These are phyloP conservation scores for Capromys pilorides DNA, from an alignment of 2,797 vertebrate species.

Conservation along the genomic window DNA sequence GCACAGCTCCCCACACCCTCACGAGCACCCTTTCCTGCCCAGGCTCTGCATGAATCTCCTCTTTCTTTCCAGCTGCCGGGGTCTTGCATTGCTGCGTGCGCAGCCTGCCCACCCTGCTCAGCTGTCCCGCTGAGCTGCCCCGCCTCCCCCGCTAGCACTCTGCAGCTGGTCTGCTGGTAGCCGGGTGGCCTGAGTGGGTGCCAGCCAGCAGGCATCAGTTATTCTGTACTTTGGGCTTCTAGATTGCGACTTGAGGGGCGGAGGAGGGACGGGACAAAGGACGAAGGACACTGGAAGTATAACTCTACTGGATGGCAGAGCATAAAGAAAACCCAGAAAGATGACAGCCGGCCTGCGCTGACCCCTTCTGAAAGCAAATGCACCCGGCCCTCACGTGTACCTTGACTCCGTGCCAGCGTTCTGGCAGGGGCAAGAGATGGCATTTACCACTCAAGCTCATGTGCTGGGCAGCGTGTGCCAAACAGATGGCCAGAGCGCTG, in stretches of 20 bases:
- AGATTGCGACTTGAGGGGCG: neutral
- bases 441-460: neutral
- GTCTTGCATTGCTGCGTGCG: neutral
- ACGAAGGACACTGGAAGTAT: neutral
- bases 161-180: neutral
- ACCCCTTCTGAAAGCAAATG: conserved; percentile 24
- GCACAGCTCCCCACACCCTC: neutral
- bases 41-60: neutral
- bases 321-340: neutral
- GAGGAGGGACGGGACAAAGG: neutral
- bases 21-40: neutral
- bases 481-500: neutral
- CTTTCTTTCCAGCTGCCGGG: neutral
- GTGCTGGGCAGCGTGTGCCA: neutral
- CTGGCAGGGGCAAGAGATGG: neutral
- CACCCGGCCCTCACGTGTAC: neutral
- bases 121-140: neutral
- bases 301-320: neutral
- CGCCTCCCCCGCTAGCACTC: neutral
- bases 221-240: conserved; percentile 22
- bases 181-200: neutral
- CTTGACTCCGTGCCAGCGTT: neutral
- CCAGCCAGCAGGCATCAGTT: neutral
- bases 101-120: no score
- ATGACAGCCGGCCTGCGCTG: neutral